Conservation (phyloP, 2,888 invertebrate genomes). For the Dasypogon diadema region DNA sequence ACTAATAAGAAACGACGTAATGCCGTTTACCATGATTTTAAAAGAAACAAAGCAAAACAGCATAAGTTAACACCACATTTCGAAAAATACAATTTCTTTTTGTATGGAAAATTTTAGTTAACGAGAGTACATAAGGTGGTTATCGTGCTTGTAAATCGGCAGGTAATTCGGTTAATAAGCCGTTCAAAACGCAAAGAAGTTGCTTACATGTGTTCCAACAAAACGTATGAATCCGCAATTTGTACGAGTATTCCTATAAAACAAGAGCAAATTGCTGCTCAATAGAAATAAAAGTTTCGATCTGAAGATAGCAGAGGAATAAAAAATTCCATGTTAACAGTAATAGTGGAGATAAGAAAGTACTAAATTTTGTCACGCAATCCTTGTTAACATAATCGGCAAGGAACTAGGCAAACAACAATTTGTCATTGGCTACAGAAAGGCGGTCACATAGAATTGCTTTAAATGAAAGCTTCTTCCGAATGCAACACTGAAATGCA, state of each 20-base stretch:
- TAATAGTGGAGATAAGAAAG: constrained; percentile 44
- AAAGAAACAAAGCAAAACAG: no score
- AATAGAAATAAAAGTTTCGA: neutral
- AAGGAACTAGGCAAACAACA: constrained; percentile 36
- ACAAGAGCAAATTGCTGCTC: neutral
- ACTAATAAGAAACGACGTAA: no score
- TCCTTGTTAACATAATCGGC: constrained; percentile 48
- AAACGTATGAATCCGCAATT: neutral
- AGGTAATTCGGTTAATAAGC: neutral
- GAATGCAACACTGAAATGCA: constrained; percentile 54
- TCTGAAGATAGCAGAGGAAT: constrained; percentile 10
- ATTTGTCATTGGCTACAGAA: constrained; percentile 52
- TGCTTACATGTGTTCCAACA: no score
- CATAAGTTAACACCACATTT: no score
- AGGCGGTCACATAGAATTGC: constrained; percentile 55
- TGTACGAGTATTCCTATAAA: neutral
- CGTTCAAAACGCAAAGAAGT: neutral
- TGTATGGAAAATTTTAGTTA: no score
- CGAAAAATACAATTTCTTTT: no score
- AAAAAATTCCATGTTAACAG: constrained; percentile 47
- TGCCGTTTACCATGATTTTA: no score
- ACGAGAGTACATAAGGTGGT: no score
- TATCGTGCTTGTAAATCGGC: no score
- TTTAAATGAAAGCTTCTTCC: constrained; percentile 55
- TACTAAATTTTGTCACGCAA: constrained; percentile 44